phyloP scores from a whole-genome alignment of 2,888 invertebrate species.

The Megaustenia siamemsis region DNA sequence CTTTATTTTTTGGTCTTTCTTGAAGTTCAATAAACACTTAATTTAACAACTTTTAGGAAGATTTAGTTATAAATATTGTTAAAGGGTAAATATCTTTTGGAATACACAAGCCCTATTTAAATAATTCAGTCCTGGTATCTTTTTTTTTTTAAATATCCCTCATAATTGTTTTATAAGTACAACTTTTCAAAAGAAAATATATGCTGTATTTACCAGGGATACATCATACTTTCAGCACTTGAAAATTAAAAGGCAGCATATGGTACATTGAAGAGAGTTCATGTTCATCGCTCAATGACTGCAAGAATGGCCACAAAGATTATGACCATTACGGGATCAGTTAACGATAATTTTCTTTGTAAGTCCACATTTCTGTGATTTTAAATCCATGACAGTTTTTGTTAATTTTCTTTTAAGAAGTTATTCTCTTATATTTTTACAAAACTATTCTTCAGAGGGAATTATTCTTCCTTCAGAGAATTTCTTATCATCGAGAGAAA shows the following conservation, averaged over 20 bases:
- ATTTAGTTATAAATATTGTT: no score
- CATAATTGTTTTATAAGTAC: neutral
- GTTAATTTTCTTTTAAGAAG: neutral
- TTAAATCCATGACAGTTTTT: neutral
- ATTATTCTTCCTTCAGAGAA: neutral
- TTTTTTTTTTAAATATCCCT: neutral
- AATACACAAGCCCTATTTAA: no score
- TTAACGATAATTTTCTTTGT: slow-evolving; percentile 22
- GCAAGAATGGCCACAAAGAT: neutral
- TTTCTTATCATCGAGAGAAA: neutral
- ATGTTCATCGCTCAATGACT: no score
- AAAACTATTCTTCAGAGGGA: neutral
- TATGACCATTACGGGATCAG: neutral
- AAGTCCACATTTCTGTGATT: neutral
- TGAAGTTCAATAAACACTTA: no score
- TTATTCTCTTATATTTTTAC: neutral
- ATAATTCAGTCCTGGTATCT: no score
- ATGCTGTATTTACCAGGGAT: neutral
- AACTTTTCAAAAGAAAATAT: neutral
- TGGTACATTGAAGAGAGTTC: neutral
- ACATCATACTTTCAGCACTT: neutral
- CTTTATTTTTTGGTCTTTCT: no score
- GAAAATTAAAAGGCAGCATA: neutral
- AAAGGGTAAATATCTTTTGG: neutral
- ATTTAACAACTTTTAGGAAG: no score